Conservation (phyloP, 2,113 vertebrate genomes). For the Hemichromis elongatus region DNA sequence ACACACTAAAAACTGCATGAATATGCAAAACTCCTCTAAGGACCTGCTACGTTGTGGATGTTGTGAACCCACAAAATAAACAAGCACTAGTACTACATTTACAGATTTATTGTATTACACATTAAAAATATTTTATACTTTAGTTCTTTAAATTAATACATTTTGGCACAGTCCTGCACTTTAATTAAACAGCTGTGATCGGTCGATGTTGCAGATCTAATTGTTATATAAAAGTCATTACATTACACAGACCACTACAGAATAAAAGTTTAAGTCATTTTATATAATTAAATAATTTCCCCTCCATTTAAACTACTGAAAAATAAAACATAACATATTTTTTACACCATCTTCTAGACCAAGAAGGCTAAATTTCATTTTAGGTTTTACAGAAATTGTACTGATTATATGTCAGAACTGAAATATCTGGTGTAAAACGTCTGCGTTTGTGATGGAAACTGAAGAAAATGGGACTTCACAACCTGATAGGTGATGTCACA, state of each 20-base stretch:
- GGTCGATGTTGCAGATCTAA: neutral
- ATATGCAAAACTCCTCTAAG: slow-evolving; percentile 15
- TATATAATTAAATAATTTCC: neutral
- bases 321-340: neutral
- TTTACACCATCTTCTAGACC: neutral
- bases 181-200: rapidly evolving
- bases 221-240: neutral
- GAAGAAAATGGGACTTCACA: neutral
- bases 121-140: neutral
- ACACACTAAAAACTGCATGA: neutral
- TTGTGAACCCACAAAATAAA: neutral
- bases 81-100: neutral
- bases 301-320: neutral
- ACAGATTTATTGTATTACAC: neutral
- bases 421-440: neutral
- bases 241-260: neutral
- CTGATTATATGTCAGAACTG: neutral
- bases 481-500: neutral
- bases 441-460: neutral
- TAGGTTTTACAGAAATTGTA: neutral
- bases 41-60: neutral
- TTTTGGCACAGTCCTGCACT: neutral
- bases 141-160: neutral
- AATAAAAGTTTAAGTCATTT: neutral
- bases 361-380: neutral